These are phyloP conservation scores for Sebastes cheni DNA, from an alignment of 2,797 vertebrate genomes.

Conservation along the genomic window DNA sequence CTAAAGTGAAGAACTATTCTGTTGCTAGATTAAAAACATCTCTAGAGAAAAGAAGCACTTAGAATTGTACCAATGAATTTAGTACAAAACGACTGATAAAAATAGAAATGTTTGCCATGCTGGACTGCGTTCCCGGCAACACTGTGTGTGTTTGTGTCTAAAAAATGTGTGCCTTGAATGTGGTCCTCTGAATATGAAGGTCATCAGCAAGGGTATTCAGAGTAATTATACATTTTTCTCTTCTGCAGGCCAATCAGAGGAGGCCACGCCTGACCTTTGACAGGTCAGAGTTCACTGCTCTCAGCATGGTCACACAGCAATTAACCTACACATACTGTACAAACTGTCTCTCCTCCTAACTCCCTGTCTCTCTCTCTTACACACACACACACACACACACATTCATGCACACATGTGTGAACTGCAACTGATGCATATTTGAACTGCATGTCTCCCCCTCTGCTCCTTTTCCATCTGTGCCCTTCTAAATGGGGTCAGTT, in stretches of 20 bases:
- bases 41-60: neutral
- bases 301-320: conserved; percentile 68
- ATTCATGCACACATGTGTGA: neutral
- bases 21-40: neutral
- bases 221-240: conserved; percentile 69
- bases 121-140: neutral
- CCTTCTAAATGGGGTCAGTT: conserved; percentile 37
- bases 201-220: conserved; percentile 55
- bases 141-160: neutral
- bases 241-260: conserved; percentile 60
- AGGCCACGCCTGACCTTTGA: conserved; percentile 33
- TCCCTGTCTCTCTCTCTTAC: neutral
- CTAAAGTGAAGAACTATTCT: neutral
- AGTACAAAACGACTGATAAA: neutral
- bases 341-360: conserved; percentile 15
- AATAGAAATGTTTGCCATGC: neutral
- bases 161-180: neutral
- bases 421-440: conserved; percentile 43
- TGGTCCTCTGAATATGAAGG: conserved; percentile 53
- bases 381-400: neutral
- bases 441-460: conserved; percentile 15
- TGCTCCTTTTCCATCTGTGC: conserved; percentile 18
- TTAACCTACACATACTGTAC: conserved; percentile 58
- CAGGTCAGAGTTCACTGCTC: conserved; percentile 59
- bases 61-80: neutral